Evolutionary conservation across 2,888 invertebrate genomes (phyloP), one percentile per base, ranked within the genome.

Genomic region (Drosophila tripunctata): DNA sequence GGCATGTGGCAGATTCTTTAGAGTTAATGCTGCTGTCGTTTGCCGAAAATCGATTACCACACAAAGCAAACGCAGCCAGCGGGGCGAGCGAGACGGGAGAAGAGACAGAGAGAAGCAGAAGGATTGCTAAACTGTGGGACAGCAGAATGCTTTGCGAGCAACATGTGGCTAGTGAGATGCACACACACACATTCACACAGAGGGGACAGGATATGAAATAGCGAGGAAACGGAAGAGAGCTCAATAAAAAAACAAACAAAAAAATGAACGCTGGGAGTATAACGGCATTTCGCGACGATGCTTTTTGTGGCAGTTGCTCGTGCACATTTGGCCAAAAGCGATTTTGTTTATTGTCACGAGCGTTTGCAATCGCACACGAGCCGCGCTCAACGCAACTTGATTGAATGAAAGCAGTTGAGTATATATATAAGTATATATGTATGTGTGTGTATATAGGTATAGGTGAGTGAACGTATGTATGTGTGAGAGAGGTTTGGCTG

Each of bases 41-140:
- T 47, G 58, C 75, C 68, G 36, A 75, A 86, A 81, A 81, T 81
- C 80, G 80, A 81, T 81, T 83, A 50, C 48, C 66, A 41, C 24
- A 50, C 48, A 47, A 57, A 52, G 47, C 61, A 60, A 31, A 45
- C 66, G 38, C 58, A 30, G 22, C 10, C 35, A 27, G 21, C 4
- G 10, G 19, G 21, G 27, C 22, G 48, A 17, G 48, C 8, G 24
- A 7, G n/a, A 19, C n/a, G 30, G 19, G 8, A 7, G 2, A 27
- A 6, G 24, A 27, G 24, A 8, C 3, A 45, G 12, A 27, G 27
- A 44, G 30, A 19, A n/a, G 0, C 2, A 19, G 12, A 19, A 19
- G 17, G 3, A 17, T 7, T 5, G 4, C 40, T 24, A 10, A 24
- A 38, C 50, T 31, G 33, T 8, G 41, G 8, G 33, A 43, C 30